Evolutionary conservation across 1,140 invertebrate species (phyloP).

Genomic region (Argopecten irradians): DNA sequence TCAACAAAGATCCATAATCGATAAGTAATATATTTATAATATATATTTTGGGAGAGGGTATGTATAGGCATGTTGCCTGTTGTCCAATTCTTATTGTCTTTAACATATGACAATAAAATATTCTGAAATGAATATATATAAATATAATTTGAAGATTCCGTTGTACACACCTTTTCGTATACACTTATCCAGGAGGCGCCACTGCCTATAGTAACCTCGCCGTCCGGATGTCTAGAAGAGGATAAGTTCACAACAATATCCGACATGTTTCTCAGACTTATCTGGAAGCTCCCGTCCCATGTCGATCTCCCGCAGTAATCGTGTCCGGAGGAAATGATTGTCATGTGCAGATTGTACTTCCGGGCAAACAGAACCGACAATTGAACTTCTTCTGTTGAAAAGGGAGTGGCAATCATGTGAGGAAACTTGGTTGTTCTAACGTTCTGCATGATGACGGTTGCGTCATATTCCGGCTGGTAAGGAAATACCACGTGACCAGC

Average conservation of each 20-base stretch:
- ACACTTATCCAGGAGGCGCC: slow-evolving; percentile 53
- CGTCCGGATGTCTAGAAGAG: slow-evolving; percentile 38
- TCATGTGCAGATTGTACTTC: slow-evolving; percentile 52
- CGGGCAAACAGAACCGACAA: slow-evolving; percentile 52
- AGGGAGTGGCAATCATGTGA: neutral
- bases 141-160: no score
- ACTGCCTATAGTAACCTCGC: slow-evolving; percentile 47
- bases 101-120: no score
- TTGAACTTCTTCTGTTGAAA: slow-evolving; percentile 45
- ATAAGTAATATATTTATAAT: no score
- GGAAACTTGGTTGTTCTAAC: slow-evolving; percentile 31
- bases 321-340: slow-evolving; percentile 59
- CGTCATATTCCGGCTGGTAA: slow-evolving; percentile 7
- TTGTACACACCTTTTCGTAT: slow-evolving; percentile 53
- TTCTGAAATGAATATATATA: no score
- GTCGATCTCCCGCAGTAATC: slow-evolving; percentile 61
- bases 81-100: no score
- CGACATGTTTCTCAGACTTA: slow-evolving; percentile 30
- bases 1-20: no score
- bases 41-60: no score
- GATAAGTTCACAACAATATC: slow-evolving; percentile 27
- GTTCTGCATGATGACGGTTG: slow-evolving; percentile 25
- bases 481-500: slow-evolving; percentile 34
- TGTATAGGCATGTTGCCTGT: no score
- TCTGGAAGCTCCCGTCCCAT: slow-evolving; percentile 47